Conservation (phyloP, 2,113 vertebrate species). For the Podocnemis expansa region DNA sequence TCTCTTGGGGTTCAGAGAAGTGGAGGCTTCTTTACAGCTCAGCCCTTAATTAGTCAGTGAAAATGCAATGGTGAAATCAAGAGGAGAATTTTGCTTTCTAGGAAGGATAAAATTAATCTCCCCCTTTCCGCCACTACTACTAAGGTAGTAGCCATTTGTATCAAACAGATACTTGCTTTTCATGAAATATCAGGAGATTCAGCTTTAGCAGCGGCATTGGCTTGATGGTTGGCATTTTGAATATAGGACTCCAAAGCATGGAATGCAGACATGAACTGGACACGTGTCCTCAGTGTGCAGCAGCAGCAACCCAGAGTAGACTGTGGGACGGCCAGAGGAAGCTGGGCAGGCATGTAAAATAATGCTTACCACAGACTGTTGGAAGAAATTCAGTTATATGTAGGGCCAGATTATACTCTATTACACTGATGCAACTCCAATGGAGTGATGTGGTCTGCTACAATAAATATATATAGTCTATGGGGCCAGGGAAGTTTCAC, state of each 20-base stretch:
- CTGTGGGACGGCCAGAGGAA: not conserved
- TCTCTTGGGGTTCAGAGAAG: not conserved
- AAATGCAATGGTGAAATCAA: slow-evolving; percentile 3
- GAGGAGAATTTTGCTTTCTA: not conserved
- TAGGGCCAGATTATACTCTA: not conserved
- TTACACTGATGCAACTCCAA: not conserved
- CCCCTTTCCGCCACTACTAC: not conserved
- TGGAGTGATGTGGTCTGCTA: not conserved
- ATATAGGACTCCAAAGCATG: slow-evolving; percentile 1
- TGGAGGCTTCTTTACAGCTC: fast-evolving
- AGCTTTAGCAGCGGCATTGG: not conserved
- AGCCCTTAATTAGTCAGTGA: not conserved
- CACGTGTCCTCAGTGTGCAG: not conserved
- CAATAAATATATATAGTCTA: fast-evolving
- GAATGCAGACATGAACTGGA: not conserved
- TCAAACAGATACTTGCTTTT: not conserved
- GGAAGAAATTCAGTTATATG: not conserved
- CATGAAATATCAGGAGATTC: slow-evolving; percentile 5
- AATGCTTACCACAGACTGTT: not conserved
- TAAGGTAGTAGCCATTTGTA: not conserved
- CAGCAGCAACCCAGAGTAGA: not conserved
- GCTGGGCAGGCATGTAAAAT: not conserved
- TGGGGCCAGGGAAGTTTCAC: not conserved
- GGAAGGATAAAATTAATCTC: not conserved
- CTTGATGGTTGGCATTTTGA: not conserved